Conservation (phyloP, 2,797 vertebrate genomes). For the Cirrhinus mrigala region DNA sequence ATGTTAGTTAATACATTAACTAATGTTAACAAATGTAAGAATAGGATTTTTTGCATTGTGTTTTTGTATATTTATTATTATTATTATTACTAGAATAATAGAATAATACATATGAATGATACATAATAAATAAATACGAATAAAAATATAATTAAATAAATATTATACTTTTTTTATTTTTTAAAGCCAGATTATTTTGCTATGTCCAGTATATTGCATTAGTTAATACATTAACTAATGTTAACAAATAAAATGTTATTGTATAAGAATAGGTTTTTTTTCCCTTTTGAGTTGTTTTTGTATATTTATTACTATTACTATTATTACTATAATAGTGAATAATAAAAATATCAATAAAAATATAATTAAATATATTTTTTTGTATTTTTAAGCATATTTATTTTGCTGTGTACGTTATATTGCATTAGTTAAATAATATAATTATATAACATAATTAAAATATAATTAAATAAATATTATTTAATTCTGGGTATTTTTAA, state of each 20-base stretch:
- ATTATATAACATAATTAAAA: too few relatives aligned
- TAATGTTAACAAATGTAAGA: neutral
- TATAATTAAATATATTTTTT: neutral
- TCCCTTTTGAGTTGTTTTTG: neutral
- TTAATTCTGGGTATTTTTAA: too few relatives aligned
- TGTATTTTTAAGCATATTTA: neutral
- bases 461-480: too few relatives aligned
- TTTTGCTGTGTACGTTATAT: too few relatives aligned
- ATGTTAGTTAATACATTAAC: too few relatives aligned
- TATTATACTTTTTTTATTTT: neutral
- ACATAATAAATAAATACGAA: neutral
- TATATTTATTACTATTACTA: neutral
- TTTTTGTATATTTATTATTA: neutral
- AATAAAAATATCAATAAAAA: neutral
- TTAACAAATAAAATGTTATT: too few relatives aligned
- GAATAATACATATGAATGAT: neutral
- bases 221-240: too few relatives aligned
- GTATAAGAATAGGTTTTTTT: neutral
- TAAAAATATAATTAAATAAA: neutral
- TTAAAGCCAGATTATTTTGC: too few relatives aligned
- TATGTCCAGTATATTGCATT: too few relatives aligned
- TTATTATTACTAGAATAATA: neutral
- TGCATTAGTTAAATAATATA: too few relatives aligned
- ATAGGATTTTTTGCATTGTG: neutral
- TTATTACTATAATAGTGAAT: neutral